Percentiles rank a stretch among this genome's conserved stretches.
These are phyloP conservation scores for Sitophilus oryzae DNA, from an alignment of 1,140 invertebrate genomes.

Conservation along the genomic window DNA sequence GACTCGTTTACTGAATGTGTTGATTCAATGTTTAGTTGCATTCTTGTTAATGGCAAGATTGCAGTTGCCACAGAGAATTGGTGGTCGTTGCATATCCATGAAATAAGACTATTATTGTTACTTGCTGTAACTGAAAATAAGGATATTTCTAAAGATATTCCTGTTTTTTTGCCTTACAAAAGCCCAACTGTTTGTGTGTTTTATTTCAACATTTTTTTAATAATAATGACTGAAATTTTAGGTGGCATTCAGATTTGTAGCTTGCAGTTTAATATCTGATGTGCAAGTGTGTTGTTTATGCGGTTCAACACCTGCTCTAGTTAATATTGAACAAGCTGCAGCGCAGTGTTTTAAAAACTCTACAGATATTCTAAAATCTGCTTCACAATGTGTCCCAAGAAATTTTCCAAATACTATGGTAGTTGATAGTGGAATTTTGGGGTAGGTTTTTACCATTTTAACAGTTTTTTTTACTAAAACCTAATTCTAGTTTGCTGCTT, in stretches of 20 bases:
- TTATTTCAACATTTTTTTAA: slow-evolving; percentile 13
- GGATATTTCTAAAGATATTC: slow-evolving; percentile 64
- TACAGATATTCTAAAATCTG: slow-evolving; percentile 58
- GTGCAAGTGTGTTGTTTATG: slow-evolving; percentile 72
- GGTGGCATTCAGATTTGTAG: slow-evolving; percentile 75
- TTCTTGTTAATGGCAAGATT: slow-evolving; percentile 68
- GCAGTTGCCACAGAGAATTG: slow-evolving; percentile 74
- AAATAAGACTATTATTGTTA: slow-evolving; percentile 66
- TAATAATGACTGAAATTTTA: slow-evolving; percentile 40
- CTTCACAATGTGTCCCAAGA: slow-evolving; percentile 55
- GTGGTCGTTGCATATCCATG: slow-evolving; percentile 64
- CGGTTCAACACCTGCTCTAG: slow-evolving; percentile 66
- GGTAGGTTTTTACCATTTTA: slow-evolving; percentile 45
- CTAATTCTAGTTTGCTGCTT: slow-evolving; percentile 58
- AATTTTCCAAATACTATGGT: slow-evolving; percentile 57
- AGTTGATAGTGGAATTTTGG: slow-evolving; percentile 59
- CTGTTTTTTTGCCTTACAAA: slow-evolving; percentile 74
- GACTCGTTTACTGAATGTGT: slow-evolving; percentile 70
- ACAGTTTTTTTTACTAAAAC: slow-evolving; percentile 13
- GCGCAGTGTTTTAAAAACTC: slow-evolving; percentile 66
- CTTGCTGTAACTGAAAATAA: slow-evolving; percentile 58
- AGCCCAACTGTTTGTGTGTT: slow-evolving; percentile 66
- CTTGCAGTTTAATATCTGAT: slow-evolving; percentile 64
- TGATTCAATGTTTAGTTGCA: slow-evolving; percentile 71
- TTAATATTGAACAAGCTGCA: slow-evolving; percentile 66